Percentiles rank a stretch among this genome's conserved stretches.
phyloP scores from a whole-genome alignment of 1,140 invertebrate species.

The Platorchestia sp. region DNA sequence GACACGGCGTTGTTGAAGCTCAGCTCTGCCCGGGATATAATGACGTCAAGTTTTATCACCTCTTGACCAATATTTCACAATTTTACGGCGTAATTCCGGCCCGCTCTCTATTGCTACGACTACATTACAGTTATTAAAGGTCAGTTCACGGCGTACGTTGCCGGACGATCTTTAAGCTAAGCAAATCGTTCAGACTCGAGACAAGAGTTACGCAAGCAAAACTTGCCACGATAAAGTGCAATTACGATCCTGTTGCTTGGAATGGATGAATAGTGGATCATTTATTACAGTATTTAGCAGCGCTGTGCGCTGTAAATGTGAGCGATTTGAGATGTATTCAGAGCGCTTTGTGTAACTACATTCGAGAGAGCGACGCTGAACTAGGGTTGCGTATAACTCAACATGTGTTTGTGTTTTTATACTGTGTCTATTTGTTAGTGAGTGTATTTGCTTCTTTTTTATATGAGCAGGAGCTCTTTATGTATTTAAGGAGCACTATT shows the following conservation, averaged over 20 bases:
- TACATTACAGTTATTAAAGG: constrained; percentile 44
- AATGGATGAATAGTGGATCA: neutral
- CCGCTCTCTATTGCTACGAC: constrained; percentile 17
- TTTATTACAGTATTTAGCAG: neutral
- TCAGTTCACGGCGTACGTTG: constrained; percentile 16
- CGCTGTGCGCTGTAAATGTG: neutral
- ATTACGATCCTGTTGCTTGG: neutral
- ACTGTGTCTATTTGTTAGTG: too few relatives aligned
- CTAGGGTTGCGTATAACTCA: too few relatives aligned
- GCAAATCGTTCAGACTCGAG: neutral
- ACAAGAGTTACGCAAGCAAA: neutral
- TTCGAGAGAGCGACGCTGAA: neutral
- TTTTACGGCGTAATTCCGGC: constrained; percentile 11
- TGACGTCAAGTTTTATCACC: constrained; percentile 45
- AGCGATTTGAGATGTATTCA: neutral
- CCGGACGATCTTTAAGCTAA: neutral
- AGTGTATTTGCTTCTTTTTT: too few relatives aligned
- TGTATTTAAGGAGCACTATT: too few relatives aligned
- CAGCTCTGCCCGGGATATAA: neutral
- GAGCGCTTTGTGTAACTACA: neutral
- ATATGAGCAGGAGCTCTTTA: too few relatives aligned
- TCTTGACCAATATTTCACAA: constrained; percentile 32
- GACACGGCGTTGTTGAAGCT: neutral
- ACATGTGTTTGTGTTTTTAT: too few relatives aligned
- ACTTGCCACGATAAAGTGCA: neutral